Evolutionary conservation across 2,888 invertebrate genomes (phyloP), one percentile per base, ranked within the genome.

Genomic region (Mesorhabditis belari): DNA sequence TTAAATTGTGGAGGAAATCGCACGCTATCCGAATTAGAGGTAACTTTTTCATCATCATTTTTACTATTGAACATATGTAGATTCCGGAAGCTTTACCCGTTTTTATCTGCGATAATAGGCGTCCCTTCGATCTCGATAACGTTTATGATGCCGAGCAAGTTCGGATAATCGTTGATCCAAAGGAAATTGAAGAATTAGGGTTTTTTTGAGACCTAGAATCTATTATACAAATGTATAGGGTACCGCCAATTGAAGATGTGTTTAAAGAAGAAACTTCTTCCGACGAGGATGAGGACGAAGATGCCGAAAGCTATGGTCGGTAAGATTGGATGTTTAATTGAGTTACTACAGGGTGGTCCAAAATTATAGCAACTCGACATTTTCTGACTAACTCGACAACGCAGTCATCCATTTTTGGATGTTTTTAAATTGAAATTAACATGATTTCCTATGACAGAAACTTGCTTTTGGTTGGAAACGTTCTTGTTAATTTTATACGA

Each of bases 51-150:
- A 35, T n/a, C 12, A 35, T 35, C n/a, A 17, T 35, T 35, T 9
- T 35, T n/a, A 17, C 12, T n/a, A 17, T 35, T n/a, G n/a, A 17
- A n/a, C n/a, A 1, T n/a, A 17, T 35, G 44, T 35, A 35, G 44
- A 35, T 5, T 49, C 63, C 5, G 62, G 57, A 9, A 59, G 66
- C 53, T 62, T 49, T 23, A 49, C 28, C 49, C 21, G 57, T 75
- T 5, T 79, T 65, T 57, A 58, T 79, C 21, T 61, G 78, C 55
- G 79, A 79, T 55, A 75, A 75, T 12, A 65, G 70, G 49, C 64
- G 77, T 17, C 79, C 79, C 3, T 61, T 79, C 53, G 65, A 79
- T 58, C 67, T 72, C 21, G 74, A 76, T 60, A 79, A 79, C 60
- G 63, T 79, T 25, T 77, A 62, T 58, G 66, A 64, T n/a, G 59